Evolutionary conservation across 2,888 invertebrate genomes (phyloP), one percentile per base, ranked within the genome.

Genomic region (Amitus sp.): DNA sequence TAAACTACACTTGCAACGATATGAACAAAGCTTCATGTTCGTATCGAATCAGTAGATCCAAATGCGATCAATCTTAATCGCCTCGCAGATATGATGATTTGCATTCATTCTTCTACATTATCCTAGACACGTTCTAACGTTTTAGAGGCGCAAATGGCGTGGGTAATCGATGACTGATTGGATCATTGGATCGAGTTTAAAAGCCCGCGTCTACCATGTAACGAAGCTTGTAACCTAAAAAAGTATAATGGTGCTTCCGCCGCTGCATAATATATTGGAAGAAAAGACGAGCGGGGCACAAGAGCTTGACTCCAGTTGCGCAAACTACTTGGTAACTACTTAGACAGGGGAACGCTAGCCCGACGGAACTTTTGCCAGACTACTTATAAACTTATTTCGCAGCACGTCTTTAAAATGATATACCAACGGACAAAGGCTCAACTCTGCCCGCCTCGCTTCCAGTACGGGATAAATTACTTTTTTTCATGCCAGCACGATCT

Each of bases 321-420:
- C 72, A 75, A 78, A 78, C 75, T 78, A 77, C 78, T 77, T 74
- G 72, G 66, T 73, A 78, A 78, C 77, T 78, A 75, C 73, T 76
- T 75, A 77, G 75, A 70, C 68, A 69, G 62, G 65, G 68, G 68
- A 69, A 69, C 69, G 70, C 67, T 68, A 66, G 73, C 72, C 74
- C 73, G 77, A 73, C 73, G 69, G 75, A 75, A 77, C 74, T 77
- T 73, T 71, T 71, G 68, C 70, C 67, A 71, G 73, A 76, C 77
- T 78, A 78, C 77, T 78, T 77, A 78, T 71, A 78, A 77, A 78
- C 76, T 78, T 78, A 76, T 78, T 76, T 77, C 72, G 74, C 67
- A 71, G 73, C 73, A 73, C 74, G 77, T 77, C 75, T 77, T 77
- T 73, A 75, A 78, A 78, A 77, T 75, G 73, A 77, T 77, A 75